These are phyloP conservation scores for Zapus hudsonius DNA, from an alignment of 2,113 vertebrate genomes.

Conservation along the genomic window DNA sequence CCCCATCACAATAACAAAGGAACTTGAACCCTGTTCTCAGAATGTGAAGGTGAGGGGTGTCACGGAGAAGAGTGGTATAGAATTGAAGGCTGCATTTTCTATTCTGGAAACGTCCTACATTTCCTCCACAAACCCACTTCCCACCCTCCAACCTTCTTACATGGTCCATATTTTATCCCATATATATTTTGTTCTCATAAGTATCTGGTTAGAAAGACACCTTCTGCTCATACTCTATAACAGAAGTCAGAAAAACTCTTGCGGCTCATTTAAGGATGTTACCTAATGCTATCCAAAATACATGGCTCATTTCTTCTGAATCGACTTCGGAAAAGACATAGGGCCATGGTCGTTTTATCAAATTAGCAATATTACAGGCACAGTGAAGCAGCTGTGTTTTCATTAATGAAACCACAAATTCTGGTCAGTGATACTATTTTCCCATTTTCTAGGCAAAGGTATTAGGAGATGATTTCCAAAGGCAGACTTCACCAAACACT, in stretches of 20 bases:
- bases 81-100: neutral
- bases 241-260: neutral
- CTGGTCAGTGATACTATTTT: neutral
- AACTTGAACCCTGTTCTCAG: neutral
- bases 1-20: neutral
- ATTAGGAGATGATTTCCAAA: neutral
- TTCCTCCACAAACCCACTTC: neutral
- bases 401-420: constrained; percentile 24
- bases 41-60: neutral
- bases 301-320: neutral
- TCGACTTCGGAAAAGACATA: neutral
- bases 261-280: neutral
- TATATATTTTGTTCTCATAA: neutral
- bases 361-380: neutral
- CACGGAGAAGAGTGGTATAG: neutral
- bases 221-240: neutral
- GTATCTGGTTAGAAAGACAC: neutral
- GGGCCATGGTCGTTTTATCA: neutral
- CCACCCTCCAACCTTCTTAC: neutral
- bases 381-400: neutral
- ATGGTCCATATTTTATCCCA: neutral
- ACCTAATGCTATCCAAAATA: neutral
- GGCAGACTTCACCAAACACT: neutral
- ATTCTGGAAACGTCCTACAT: neutral
- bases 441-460: neutral